A percentile compares a stretch with the other conserved stretches of the same genome.
phyloP scores from a whole-genome alignment of 2,113 vertebrate species.

The Edolisoma coerulescens region DNA sequence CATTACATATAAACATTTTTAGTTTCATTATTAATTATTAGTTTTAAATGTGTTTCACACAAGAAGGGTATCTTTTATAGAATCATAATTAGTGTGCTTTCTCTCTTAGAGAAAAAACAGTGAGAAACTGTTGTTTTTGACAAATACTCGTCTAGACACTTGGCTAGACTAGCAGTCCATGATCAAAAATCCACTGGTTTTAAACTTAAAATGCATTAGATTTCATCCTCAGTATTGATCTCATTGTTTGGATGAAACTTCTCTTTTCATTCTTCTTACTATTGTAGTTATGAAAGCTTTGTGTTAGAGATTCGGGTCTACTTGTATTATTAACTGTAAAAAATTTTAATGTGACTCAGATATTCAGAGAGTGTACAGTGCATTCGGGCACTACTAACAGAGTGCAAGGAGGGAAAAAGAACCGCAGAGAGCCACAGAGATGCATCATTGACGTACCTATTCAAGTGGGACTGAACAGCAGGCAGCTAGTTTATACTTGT shows the following conservation, averaged over 20 bases:
- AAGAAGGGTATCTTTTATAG: background rate
- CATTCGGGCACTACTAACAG: background rate
- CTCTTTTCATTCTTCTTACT: background rate
- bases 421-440: background rate
- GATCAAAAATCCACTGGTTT: background rate
- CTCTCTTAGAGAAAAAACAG: background rate
- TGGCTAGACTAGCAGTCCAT: background rate
- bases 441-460: background rate
- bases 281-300: background rate
- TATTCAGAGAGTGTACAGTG: background rate
- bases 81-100: background rate
- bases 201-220: background rate
- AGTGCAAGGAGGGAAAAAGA: background rate
- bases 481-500: constrained; percentile 8
- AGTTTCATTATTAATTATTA: background rate
- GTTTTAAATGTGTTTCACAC: background rate
- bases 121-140: background rate
- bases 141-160: background rate
- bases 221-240: background rate
- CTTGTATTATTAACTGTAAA: background rate
- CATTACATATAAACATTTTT: background rate
- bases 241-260: background rate
- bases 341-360: background rate
- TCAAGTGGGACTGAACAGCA: constrained; percentile 11
- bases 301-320: background rate